phyloP scores from a whole-genome alignment of 1,140 invertebrate species.

The Samia ricini region DNA sequence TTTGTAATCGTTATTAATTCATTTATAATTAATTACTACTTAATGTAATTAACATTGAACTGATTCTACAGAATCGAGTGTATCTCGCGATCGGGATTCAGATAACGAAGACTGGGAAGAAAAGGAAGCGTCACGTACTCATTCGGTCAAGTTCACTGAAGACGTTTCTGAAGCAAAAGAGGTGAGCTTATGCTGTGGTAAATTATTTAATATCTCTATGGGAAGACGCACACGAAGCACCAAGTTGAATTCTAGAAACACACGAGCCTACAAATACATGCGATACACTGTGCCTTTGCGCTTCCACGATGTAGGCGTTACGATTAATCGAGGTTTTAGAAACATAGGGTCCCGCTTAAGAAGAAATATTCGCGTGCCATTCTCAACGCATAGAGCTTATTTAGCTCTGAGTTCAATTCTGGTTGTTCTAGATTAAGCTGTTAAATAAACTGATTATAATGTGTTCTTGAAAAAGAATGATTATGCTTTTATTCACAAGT shows the following conservation, averaged over 20 bases:
- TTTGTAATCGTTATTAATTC: background rate
- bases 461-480: background rate
- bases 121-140: constrained; percentile 87
- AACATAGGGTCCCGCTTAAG: constrained; percentile 44
- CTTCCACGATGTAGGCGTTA: constrained; percentile 31
- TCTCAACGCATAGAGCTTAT: constrained; percentile 54
- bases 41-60: constrained; percentile 1
- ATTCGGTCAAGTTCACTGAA: constrained; percentile 94
- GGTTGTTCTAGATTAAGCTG: constrained; percentile 53
- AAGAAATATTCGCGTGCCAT: constrained; percentile 37
- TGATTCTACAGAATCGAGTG: constrained; percentile 49
- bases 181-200: constrained; percentile 78
- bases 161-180: constrained; percentile 87
- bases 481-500: background rate
- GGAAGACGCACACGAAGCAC: background rate
- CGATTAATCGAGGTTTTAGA: constrained; percentile 33
- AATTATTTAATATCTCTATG: constrained; percentile 15
- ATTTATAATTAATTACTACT: background rate
- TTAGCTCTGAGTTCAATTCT: constrained; percentile 58
- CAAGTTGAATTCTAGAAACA: constrained; percentile 8
- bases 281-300: constrained; percentile 28
- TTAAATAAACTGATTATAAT: constrained; percentile 9
- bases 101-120: constrained; percentile 87
- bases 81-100: constrained; percentile 72
- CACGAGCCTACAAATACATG: constrained; percentile 24